phyloP scores from a whole-genome alignment of 1,140 invertebrate species.

The Venturia canescens region DNA sequence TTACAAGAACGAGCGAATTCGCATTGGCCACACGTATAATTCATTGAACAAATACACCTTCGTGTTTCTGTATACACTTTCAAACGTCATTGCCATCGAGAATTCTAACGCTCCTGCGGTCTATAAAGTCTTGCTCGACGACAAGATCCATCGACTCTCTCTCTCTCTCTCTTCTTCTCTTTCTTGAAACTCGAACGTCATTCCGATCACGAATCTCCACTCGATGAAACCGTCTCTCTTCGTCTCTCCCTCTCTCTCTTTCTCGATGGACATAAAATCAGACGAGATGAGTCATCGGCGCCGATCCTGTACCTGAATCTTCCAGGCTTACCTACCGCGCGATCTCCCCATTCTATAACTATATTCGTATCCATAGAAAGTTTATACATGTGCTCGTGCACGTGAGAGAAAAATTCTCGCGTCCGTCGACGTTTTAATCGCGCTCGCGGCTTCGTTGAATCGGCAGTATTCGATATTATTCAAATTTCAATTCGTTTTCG shows the following conservation, averaged over 20 bases:
- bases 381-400: too few species aligned
- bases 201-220: conserved; percentile 38
- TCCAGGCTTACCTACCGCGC: conserved; percentile 27
- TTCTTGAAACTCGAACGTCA: conserved; percentile 29
- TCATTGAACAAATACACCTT: neutral
- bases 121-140: neutral
- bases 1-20: neutral
- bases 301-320: conserved; percentile 28
- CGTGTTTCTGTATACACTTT: too few species aligned
- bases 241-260: neutral
- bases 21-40: neutral
- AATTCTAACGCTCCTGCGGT: neutral
- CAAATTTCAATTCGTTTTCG: too few species aligned
- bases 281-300: conserved; percentile 36
- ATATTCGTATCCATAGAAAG: neutral
- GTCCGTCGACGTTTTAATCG: too few species aligned
- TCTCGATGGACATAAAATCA: neutral
- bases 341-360: neutral
- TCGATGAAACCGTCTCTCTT: conserved; percentile 5
- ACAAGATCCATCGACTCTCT: conserved; percentile 1
- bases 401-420: too few species aligned
- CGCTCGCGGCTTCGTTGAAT: too few species aligned
- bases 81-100: conserved; percentile 22
- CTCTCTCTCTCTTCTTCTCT: neutral
- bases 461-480: too few species aligned